Conservation (phyloP, 2,113 vertebrate species). For the Coptodon rendalli region DNA sequence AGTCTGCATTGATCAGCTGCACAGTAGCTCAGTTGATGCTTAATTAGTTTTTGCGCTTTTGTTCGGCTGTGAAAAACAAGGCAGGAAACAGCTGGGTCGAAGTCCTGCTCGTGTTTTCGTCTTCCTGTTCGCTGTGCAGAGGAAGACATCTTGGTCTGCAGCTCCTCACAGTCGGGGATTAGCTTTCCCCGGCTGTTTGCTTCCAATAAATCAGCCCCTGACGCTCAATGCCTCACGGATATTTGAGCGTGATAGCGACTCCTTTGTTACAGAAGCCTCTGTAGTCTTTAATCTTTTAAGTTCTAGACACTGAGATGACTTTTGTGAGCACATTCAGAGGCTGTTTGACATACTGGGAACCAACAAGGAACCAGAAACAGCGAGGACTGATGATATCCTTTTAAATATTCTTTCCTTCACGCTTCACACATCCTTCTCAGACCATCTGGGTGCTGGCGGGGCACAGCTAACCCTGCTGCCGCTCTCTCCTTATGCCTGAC, state of each 20-base stretch:
- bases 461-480: slow-evolving; percentile 12
- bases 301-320: not conserved
- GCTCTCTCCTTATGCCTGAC: slow-evolving; percentile 8
- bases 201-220: slow-evolving; percentile 10
- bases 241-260: not conserved
- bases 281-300: not conserved
- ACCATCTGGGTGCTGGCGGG: slow-evolving; percentile 36
- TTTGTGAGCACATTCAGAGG: not conserved
- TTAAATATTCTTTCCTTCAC: not conserved
- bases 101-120: not conserved
- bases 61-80: not conserved
- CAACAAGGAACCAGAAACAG: not conserved
- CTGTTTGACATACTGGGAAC: not conserved
- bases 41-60: not conserved
- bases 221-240: not conserved
- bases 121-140: not conserved
- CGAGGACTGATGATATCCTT: not conserved
- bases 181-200: not conserved
- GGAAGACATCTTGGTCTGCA: not conserved
- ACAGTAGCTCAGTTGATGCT: not conserved
- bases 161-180: not conserved
- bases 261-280: not conserved
- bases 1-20: not conserved
- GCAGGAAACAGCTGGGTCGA: not conserved
- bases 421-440: slow-evolving; percentile 35